Conservation (phyloP, 2,888 invertebrate genomes). For the Oeneis ivallda region DNA sequence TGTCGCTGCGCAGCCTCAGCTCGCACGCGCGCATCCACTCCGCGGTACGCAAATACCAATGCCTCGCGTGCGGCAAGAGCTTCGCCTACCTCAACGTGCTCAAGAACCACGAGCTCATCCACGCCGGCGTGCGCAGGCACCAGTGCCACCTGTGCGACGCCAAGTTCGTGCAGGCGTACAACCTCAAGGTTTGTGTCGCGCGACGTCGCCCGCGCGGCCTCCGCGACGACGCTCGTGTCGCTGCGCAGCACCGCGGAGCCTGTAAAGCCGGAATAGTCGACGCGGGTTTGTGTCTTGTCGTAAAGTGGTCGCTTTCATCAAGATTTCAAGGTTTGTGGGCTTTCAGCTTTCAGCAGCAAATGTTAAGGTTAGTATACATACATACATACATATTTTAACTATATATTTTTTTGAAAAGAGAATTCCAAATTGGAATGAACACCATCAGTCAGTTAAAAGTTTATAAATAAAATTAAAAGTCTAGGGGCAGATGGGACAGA, state of each 20-base stretch:
- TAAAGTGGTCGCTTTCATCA: too few relatives aligned
- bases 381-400: too few relatives aligned
- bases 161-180: constrained; percentile 72
- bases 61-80: constrained; percentile 83
- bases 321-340: too few relatives aligned
- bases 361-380: too few relatives aligned
- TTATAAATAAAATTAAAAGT: too few relatives aligned
- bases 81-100: constrained; percentile 85
- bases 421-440: too few relatives aligned
- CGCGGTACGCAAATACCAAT: constrained; percentile 82
- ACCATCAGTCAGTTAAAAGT: too few relatives aligned
- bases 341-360: too few relatives aligned
- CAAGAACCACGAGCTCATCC: constrained; percentile 87
- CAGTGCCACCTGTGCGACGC: constrained; percentile 86
- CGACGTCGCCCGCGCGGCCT: constrained; percentile 80
- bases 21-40: constrained; percentile 83
- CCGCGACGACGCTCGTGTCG: constrained; percentile 82
- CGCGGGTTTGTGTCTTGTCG: constrained; percentile 58
- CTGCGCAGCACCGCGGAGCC: constrained; percentile 72
- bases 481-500: too few relatives aligned
- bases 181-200: constrained; percentile 63
- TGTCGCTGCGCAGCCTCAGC: constrained; percentile 81
- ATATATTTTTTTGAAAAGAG: too few relatives aligned
- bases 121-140: constrained; percentile 85
- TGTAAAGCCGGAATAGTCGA: constrained; percentile 33